A percentile compares a stretch with the other conserved stretches of the same genome.
Evolutionary conservation across 2,888 invertebrate genomes (phyloP).

Genomic region (Platycheirus rosarum): DNA sequence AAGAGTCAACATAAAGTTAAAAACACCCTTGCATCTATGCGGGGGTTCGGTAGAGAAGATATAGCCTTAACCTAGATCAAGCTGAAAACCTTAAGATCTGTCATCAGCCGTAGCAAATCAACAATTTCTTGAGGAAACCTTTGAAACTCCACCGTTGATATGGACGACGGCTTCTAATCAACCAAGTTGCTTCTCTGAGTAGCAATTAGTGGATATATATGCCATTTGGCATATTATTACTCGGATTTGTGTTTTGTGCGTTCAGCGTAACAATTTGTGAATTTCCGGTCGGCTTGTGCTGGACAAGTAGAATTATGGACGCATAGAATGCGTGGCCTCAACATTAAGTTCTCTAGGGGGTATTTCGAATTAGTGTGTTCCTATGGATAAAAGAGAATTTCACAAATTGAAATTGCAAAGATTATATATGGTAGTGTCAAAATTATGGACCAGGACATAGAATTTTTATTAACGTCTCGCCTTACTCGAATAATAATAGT

Average conservation of each 20-base stretch:
- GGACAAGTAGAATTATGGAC: neutral
- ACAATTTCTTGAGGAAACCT: conserved; percentile 18
- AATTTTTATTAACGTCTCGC: too few relatives aligned
- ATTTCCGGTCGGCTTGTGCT: neutral
- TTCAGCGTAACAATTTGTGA: conserved; percentile 31
- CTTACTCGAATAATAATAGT: too few relatives aligned
- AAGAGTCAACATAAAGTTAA: conserved; percentile 42
- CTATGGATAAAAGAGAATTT: too few relatives aligned
- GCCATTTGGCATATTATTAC: conserved; percentile 66
- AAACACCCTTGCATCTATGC: conserved; percentile 25
- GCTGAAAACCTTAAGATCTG: conserved; percentile 14
- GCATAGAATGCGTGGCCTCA: neutral
- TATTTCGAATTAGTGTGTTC: too few relatives aligned
- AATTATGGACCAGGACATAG: too few relatives aligned
- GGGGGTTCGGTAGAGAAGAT: neutral
- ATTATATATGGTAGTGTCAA: too few relatives aligned
- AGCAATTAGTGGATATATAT: conserved; percentile 70
- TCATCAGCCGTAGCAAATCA: conserved; percentile 21
- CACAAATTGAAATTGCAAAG: too few relatives aligned
- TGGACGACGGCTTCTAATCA: conserved; percentile 12
- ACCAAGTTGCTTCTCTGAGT: conserved; percentile 53
- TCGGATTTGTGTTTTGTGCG: conserved; percentile 45
- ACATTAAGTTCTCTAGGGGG: too few relatives aligned
- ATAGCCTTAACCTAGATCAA: neutral
- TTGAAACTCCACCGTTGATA: neutral